Base-by-base conservation (phyloP, 2,113 vertebrate species). In the Gopherus evgoodei region DNA sequence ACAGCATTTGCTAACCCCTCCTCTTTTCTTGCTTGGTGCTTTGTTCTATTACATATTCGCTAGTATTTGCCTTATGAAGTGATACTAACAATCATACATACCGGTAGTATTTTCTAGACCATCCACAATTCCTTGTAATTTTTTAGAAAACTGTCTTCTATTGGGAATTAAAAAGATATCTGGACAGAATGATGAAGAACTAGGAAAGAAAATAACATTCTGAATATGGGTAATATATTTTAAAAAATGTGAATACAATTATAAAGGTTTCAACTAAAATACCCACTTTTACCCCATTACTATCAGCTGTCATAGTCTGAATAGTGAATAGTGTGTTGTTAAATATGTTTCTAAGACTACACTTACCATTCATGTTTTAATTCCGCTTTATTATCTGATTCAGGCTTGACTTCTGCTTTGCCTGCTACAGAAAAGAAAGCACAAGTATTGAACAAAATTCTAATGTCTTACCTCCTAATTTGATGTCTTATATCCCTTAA, bases 21-120 rank as follows among this genome's bases (percentile, higher is more conserved):
- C 29, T 84, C 25, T 47, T 31, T 85, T 50, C 47, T 85, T 50
- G 19, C 29, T 54, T 22, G 11, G 35, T 83, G n/a, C n/a, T 83
- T 42, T 42, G 22, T 38, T n/a, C n/a, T 81, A 50, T 52, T n/a
- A 52, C 19, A 35, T 35, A 50, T 83, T 83, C 50, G 4, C 12
- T 44, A 44, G 31, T 38, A 83, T 56, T 56, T 27, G 29, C 86
- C 81, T 87, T 72, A 88, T 57, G 38, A 59, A 90, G 82, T 53
- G 49, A 16, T 88, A 25, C 35, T 21, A 87, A 83, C 82, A 52
- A 75, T 29, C 17, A 87, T 88, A 62, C 98, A 93, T 96, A 98
- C 98, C 97, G 93, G 98, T 93, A 81, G 88, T 94, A 62, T 96
- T 93, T 96, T 98, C 97, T 83, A 98, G 93, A 78, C 91, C 92